These are phyloP conservation scores for Campoletis raptor DNA, from an alignment of 2,888 invertebrate species.

Conservation along the genomic window DNA sequence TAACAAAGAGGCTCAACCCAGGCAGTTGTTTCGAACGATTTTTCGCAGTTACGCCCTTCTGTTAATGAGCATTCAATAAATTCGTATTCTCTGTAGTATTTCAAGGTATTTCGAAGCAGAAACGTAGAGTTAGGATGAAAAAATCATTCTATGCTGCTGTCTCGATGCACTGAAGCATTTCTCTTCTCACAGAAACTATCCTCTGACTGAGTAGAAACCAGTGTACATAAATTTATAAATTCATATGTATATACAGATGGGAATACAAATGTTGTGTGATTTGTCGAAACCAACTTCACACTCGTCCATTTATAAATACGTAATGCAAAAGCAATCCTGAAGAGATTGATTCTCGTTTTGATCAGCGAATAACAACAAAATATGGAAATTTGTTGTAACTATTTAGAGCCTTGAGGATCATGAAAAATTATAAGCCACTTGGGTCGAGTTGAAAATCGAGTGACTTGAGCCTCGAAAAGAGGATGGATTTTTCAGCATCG, in stretches of 20 bases:
- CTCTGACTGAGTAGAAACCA: background rate
- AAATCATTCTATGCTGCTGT: slow-evolving; percentile 1
- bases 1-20: slow-evolving; percentile 12
- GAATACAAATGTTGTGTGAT: background rate
- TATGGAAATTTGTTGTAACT: background rate
- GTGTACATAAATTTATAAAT: background rate
- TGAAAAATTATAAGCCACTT: background rate
- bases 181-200: background rate
- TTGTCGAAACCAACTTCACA: background rate
- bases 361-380: background rate
- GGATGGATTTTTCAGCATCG: background rate
- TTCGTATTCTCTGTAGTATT: background rate
- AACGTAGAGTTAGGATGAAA: slow-evolving; percentile 22
- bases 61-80: background rate
- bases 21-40: background rate
- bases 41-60: slow-evolving; percentile 3
- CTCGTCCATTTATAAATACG: background rate
- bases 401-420: background rate
- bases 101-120: background rate
- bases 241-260: background rate
- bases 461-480: background rate
- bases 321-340: background rate
- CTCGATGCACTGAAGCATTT: slow-evolving; percentile 16
- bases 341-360: background rate
- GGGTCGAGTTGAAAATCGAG: background rate